Evolutionary conservation across 2,888 invertebrate species (phyloP).

Genomic region (Aphidius colemani): DNA sequence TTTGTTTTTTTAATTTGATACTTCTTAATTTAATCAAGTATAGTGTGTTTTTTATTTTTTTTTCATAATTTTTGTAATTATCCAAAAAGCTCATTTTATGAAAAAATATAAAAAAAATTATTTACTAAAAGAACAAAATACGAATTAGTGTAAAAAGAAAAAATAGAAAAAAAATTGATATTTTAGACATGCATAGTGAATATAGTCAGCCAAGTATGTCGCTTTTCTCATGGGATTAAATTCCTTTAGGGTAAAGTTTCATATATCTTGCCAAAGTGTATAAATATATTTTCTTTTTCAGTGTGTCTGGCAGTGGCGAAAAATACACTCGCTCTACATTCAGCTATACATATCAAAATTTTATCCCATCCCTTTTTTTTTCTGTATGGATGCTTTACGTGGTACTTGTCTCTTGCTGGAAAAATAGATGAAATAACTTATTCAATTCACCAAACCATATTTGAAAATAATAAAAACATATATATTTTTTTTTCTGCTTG

Average conservation of each 20-base stretch:
- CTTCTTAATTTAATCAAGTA: too few relatives aligned
- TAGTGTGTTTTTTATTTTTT: too few relatives aligned
- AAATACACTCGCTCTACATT: constrained; percentile 11
- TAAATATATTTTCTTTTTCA: not conserved
- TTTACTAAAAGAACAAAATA: too few relatives aligned
- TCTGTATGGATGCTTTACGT: constrained; percentile 8
- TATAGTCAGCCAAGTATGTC: constrained; percentile 10
- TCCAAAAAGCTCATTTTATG: too few relatives aligned
- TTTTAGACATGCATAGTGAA: not conserved
- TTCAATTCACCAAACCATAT: constrained; percentile 35
- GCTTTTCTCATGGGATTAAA: constrained; percentile 24
- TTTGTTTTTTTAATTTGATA: too few relatives aligned
- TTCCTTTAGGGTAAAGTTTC: constrained; percentile 15
- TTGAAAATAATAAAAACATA: not conserved
- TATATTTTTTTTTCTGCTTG: not conserved
- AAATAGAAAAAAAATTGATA: too few relatives aligned
- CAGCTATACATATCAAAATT: constrained; percentile 15
- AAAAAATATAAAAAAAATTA: too few relatives aligned
- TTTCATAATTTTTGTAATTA: too few relatives aligned
- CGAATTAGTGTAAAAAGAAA: too few relatives aligned
- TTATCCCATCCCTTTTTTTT: constrained; percentile 6
- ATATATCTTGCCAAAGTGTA: constrained; percentile 12
- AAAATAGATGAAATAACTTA: constrained; percentile 35
- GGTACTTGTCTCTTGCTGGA: constrained; percentile 14
- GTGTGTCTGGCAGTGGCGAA: not conserved